phyloP scores from a whole-genome alignment of 2,888 invertebrate species.

The Pediacus dermestoides region DNA sequence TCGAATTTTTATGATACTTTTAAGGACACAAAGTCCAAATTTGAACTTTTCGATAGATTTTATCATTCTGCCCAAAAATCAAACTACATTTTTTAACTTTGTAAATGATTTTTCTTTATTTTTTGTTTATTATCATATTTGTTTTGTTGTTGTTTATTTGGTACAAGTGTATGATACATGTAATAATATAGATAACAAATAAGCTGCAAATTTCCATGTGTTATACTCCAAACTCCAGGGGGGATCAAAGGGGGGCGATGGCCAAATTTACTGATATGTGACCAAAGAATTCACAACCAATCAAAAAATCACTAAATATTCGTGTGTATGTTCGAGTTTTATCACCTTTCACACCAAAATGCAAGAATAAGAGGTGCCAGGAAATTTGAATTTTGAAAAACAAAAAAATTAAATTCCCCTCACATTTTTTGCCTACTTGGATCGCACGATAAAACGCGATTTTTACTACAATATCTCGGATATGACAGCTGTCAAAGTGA shows the following conservation, averaged over 20 bases:
- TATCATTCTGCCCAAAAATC: too few relatives aligned
- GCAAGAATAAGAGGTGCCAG: too few relatives aligned
- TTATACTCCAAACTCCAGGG: constrained; percentile 23
- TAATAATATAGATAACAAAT: constrained; percentile 40
- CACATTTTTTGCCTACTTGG: not conserved
- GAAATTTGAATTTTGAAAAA: not conserved
- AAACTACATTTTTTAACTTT: constrained; percentile 39
- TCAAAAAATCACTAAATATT: constrained; percentile 30
- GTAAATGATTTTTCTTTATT: constrained; percentile 43
- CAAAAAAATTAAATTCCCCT: not conserved
- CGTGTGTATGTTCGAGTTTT: constrained; percentile 14
- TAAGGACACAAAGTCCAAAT: too few relatives aligned
- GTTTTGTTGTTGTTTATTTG: constrained; percentile 44
- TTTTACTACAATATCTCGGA: too few relatives aligned
- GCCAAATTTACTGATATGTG: constrained; percentile 43
- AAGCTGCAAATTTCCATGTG: constrained; percentile 33
- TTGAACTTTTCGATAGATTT: too few relatives aligned
- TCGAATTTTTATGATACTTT: too few relatives aligned
- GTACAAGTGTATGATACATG: constrained; percentile 50
- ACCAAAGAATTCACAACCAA: constrained; percentile 40
- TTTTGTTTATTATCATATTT: constrained; percentile 43
- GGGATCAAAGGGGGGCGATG: too few relatives aligned
- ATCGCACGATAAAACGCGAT: not conserved
- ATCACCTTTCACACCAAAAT: constrained; percentile 18
- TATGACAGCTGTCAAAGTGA: too few relatives aligned